These are phyloP conservation scores for Zoanthus sociatus DNA, from an alignment of 92 coral and sea anemone species.

Conservation along the genomic window DNA sequence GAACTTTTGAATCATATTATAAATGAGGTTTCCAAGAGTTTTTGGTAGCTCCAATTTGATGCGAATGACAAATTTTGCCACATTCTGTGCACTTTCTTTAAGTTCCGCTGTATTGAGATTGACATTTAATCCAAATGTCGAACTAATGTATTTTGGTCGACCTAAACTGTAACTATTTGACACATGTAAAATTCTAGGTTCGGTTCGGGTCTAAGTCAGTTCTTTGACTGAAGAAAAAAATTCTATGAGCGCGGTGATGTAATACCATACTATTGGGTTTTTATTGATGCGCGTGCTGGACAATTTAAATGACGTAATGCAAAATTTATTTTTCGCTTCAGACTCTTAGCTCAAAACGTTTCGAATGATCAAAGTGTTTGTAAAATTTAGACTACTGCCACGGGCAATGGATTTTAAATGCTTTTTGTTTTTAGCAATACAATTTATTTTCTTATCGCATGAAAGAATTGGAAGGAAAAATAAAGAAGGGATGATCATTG, in stretches of 20 bases:
- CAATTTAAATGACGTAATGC: background rate
- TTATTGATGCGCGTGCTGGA: no score
- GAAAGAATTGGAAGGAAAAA: background rate
- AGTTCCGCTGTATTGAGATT: no score
- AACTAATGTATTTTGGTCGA: no score
- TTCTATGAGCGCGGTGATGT: no score
- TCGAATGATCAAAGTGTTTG: background rate
- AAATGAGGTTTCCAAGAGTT: background rate
- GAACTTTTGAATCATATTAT: conserved; percentile 6
- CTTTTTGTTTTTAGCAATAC: background rate
- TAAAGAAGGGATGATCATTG: background rate
- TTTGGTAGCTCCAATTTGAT: background rate
- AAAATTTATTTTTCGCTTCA: background rate
- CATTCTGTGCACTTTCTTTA: background rate
- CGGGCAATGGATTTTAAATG: background rate
- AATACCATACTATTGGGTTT: no score
- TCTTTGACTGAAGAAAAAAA: no score
- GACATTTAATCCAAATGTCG: no score
- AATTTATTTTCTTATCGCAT: background rate
- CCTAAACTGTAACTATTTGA: no score
- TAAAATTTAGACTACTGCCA: background rate
- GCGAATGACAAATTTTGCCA: background rate
- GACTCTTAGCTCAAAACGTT: background rate
- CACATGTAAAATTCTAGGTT: background rate
- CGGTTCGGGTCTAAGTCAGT: background rate